Base-by-base conservation (phyloP, 2,113 vertebrate genomes). In the Gopherus flavomarginatus region DNA sequence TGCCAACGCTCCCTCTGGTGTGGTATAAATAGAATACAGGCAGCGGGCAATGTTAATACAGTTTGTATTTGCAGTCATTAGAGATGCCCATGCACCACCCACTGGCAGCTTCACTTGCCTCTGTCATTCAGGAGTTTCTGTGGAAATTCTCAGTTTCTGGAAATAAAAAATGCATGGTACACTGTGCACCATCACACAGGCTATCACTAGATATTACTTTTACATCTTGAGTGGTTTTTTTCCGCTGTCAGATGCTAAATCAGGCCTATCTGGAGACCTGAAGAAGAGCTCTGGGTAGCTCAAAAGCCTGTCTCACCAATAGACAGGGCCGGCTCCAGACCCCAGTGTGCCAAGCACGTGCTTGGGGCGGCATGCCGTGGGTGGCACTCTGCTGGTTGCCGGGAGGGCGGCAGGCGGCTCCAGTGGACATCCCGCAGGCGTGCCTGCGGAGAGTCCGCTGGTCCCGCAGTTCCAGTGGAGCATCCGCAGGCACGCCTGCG, bases 1-100 rank as follows among this genome's bases (percentile, higher is more conserved):
- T 97, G 95, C 95, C 92, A 95, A 96, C 83, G 50, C 97, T 98
- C 97, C 97, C 97, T 97, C 97, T 98, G 78, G 95, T 96, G 97
- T 97, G 95, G 92, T 91, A 90, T 90, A 96, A 94, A 97, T 79
- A 97, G 97, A 98, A 98, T 97, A 97, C 97, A 97, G 83, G 92
- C 85, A 88, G 81, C 3, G 83, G 93, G 93, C 94, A 96, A 91
- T 0, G 12, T 12, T 78, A 85, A 49, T 21, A 0, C 78, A 38
- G 75, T 95, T 95, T 6, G 12, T 78, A 49, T 91, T 94, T 92
- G 89, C 69, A 83, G 78, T 94, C 92, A 96, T 96, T 95, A 96
- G 97, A 97, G 93, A 97, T 97, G 97, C 96, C 96, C 93, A 97
- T 95, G 97, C 95, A 97, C 96, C 96, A 97, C 97, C 95, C 95